These are phyloP conservation scores for Petromus typicus DNA, from an alignment of 2,113 vertebrate genomes.

Conservation along the genomic window DNA sequence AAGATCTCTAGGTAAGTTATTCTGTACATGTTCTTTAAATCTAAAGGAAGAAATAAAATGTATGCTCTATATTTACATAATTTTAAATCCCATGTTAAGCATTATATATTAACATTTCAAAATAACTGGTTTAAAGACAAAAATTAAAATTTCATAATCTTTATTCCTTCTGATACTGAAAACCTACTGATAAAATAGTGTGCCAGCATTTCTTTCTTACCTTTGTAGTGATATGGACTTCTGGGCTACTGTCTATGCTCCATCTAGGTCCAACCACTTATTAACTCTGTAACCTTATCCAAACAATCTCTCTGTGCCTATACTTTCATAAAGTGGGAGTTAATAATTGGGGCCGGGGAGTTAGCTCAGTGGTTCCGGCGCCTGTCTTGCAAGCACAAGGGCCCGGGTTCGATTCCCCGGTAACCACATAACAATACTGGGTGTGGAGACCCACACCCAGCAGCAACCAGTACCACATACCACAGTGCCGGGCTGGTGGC, in stretches of 20 bases:
- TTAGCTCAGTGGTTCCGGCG: too few species aligned
- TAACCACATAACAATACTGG: too few species aligned
- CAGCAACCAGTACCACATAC: too few species aligned
- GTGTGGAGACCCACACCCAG: too few species aligned
- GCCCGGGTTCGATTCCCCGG: too few species aligned
- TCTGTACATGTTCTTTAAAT: slow-evolving; percentile 98
- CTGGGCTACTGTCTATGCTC: background rate
- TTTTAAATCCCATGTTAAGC: slow-evolving; percentile 5
- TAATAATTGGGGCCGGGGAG: too few species aligned
- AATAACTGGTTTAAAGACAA: slow-evolving; percentile 11
- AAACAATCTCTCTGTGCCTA: background rate
- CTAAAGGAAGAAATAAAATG: slow-evolving; percentile 83
- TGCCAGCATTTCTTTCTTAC: background rate
- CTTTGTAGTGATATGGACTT: slow-evolving; percentile 23
- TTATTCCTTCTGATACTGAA: slow-evolving; percentile 14
- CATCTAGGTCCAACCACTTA: slow-evolving; percentile 1
- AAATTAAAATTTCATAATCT: background rate
- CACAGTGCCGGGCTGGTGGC: too few species aligned
- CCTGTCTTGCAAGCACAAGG: too few species aligned
- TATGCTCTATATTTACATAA: background rate
- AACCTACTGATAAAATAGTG: background rate
- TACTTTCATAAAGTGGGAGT: background rate
- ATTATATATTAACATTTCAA: background rate
- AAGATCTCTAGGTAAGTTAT: slow-evolving; percentile 95
- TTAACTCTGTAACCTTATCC: background rate